These are phyloP conservation scores for Danio choprae DNA, from an alignment of 2,797 vertebrate genomes.

Conservation along the genomic window DNA sequence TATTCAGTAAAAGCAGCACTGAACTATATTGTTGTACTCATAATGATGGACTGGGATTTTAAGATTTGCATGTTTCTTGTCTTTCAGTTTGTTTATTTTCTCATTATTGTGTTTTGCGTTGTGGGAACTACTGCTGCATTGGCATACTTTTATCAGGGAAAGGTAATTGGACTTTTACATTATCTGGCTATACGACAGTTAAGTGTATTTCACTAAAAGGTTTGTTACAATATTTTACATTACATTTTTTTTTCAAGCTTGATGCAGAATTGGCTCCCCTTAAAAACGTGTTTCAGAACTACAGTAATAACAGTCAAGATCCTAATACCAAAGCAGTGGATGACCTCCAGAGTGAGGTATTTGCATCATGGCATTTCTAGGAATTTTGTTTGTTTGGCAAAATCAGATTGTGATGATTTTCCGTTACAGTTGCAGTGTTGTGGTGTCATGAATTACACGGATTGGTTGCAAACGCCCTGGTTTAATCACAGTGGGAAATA, in stretches of 20 bases:
- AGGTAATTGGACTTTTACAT: constrained; percentile 57
- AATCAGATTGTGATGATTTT: neutral
- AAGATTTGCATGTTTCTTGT: constrained; percentile 29
- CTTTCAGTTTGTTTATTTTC: constrained; percentile 72
- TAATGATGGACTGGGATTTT: neutral
- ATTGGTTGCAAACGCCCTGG: constrained; percentile 73
- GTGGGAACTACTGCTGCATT: constrained; percentile 63
- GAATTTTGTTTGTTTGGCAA: neutral
- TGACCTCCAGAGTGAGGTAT: constrained; percentile 67
- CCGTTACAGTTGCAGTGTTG: constrained; percentile 70
- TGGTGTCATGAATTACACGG: constrained; percentile 69
- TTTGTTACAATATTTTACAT: neutral
- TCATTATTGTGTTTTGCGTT: constrained; percentile 69
- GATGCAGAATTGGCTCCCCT: constrained; percentile 65
- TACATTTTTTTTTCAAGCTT: constrained; percentile 60
- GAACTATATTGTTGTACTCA: neutral
- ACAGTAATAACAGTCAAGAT: constrained; percentile 69
- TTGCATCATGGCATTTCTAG: constrained; percentile 13
- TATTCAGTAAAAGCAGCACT: neutral
- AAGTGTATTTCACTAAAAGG: neutral
- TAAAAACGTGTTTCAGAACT: constrained; percentile 67
- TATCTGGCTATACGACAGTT: neutral
- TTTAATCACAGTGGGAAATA: constrained; percentile 62
- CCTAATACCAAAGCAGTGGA: constrained; percentile 66
- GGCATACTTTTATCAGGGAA: constrained; percentile 62